Evolutionary conservation across 1,140 invertebrate species (phyloP), one percentile per base, ranked within the genome.

Genomic region (Cydia splendana): DNA sequence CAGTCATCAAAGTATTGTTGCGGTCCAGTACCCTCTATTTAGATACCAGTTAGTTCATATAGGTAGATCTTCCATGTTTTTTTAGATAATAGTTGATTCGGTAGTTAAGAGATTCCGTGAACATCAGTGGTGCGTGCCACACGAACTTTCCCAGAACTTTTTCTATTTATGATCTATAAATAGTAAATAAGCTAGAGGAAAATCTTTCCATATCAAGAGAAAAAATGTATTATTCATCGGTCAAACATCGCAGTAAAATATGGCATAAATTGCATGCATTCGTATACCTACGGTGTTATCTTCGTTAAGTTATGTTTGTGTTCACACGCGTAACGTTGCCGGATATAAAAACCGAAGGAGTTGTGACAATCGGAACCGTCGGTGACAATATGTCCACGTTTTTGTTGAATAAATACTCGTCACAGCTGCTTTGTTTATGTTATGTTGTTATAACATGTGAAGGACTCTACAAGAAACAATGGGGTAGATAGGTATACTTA

Each of bases 331-430:
- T 7, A 57, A 57, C 53, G 53, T 48, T 15, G 45, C 45, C 45
- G 45, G 13, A 48, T 48, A 48, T 48, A 48, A 48, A 48, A 48
- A 48, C 45, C 10, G 57, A n/a, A 24, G 57, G 20, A 62, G 57
- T 62, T 24, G 57, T 10, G 57, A 24, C 10, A 1, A 3, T 28
- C 28, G 28, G n/a, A n/a, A n/a, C 0, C 57, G 57, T 7, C 18
- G 10, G 18, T 20, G 20, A 62, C 53, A 62, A 62, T 62, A 62
- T 62, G 57, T 24, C 57, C 57, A 24, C 20, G 20, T 62, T 62
- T 62, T 62, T 62, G 57, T 62, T 62, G 57, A 62, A 62, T 62
- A 62, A 62, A 62, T 62, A 62, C 20, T 62, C 20, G 57, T 10
- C 57, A 62, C 57, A 18, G 51, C 51, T 62, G 57, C 20, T n/a